These are phyloP conservation scores for Pycnomerus fuliginosus DNA, from an alignment of 2,888 invertebrate species.

Conservation along the genomic window DNA sequence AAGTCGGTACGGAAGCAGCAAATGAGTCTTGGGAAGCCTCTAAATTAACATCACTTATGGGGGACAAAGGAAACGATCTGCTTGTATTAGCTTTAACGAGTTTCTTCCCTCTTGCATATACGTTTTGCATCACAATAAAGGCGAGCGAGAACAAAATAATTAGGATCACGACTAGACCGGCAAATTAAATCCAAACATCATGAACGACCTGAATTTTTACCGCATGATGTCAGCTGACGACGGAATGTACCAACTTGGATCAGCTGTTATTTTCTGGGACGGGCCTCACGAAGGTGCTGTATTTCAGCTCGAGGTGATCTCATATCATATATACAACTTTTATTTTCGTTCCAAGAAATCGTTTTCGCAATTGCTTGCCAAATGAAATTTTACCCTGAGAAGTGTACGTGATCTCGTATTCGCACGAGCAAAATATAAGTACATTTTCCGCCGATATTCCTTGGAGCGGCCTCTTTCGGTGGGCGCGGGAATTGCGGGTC, in stretches of 20 bases:
- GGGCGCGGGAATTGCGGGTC: constrained; percentile 19
- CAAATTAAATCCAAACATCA: constrained; percentile 3
- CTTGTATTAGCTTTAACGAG: constrained; percentile 27
- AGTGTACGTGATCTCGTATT: no score
- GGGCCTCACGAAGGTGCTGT: constrained; percentile 22
- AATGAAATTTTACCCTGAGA: no score
- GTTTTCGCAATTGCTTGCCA: no score
- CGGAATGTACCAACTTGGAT: constrained; percentile 8
- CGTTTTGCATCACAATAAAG: constrained; percentile 23
- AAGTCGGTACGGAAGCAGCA: no score
- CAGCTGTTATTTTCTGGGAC: constrained; percentile 25
- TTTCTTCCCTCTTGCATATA: constrained; percentile 27
- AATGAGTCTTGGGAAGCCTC: background rate
- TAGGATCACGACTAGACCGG: constrained; percentile 5
- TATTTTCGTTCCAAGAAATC: constrained; percentile 20
- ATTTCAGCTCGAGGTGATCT: constrained; percentile 9
- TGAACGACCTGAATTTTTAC: constrained; percentile 23
- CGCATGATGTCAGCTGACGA: constrained; percentile 18
- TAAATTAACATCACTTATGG: constrained; percentile 13
- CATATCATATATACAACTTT: constrained; percentile 19
- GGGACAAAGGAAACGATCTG: constrained; percentile 25
- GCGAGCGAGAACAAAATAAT: background rate
- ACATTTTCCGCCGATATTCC: no score
- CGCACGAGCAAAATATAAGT: no score
- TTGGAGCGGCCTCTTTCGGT: constrained; percentile 22